Conservation (phyloP, 2,113 vertebrate species). For the Python bivittatus region DNA sequence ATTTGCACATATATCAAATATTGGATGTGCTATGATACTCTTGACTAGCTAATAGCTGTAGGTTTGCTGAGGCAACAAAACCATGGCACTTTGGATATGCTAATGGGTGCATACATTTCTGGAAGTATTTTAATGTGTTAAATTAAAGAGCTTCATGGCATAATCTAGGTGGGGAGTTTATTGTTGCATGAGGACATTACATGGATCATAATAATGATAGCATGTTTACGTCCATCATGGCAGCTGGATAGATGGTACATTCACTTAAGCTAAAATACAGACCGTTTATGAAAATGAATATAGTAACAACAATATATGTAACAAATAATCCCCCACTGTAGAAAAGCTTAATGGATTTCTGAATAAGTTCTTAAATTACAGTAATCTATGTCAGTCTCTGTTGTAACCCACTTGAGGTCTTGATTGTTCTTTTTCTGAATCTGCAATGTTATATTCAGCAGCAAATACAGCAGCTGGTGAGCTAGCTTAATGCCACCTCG, state of each 20-base stretch:
- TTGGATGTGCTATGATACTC: constrained; percentile 14
- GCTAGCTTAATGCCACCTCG: neutral
- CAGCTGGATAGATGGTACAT: neutral
- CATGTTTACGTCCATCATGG: neutral
- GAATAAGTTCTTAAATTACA: neutral
- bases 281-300: neutral
- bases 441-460: neutral
- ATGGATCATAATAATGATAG: neutral
- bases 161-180: neutral
- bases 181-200: neutral
- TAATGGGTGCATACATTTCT: neutral
- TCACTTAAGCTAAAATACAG: neutral
- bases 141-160: constrained; percentile 1
- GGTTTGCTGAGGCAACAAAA: constrained; percentile 33
- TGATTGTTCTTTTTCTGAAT: neutral
- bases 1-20: constrained; percentile 25
- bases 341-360: neutral
- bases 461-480: neutral
- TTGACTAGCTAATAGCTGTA: constrained; percentile 14
- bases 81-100: neutral
- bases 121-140: constrained; percentile 12
- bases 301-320: neutral
- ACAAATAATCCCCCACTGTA: neutral
- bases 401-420: neutral
- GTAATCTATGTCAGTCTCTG: neutral